Conservation (phyloP, 2,113 vertebrate species). For the Daubentonia madagascariensis region DNA sequence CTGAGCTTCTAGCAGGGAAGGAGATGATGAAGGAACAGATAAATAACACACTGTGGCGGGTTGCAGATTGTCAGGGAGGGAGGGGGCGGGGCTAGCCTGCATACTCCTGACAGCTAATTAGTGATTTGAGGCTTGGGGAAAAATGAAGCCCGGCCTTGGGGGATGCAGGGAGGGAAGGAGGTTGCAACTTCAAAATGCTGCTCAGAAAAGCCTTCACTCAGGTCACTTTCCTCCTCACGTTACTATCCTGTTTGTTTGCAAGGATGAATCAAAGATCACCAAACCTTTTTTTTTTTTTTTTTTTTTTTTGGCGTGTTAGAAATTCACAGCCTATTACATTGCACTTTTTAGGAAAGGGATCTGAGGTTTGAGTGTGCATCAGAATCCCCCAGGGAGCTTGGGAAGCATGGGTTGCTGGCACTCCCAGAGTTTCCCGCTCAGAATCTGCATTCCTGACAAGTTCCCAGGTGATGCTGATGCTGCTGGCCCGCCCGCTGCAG, state of each 20-base stretch:
- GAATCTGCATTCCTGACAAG: not conserved
- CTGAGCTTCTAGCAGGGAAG: not conserved
- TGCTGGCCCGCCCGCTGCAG: not conserved
- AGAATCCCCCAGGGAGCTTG: not conserved
- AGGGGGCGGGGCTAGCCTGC: not conserved
- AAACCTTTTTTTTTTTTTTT: not conserved
- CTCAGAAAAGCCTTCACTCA: not conserved
- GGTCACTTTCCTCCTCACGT: too few species aligned
- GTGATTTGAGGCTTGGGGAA: not conserved
- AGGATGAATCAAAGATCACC: not conserved
- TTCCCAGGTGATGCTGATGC: not conserved
- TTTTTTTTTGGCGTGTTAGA: not conserved
- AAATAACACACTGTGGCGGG: not conserved
- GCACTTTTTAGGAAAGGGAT: not conserved
- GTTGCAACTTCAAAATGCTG: not conserved
- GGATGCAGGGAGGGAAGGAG: not conserved
- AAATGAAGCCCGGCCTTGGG: not conserved
- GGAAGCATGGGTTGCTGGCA: not conserved
- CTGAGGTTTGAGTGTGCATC: fast-evolving
- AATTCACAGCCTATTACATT: not conserved
- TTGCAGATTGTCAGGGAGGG: not conserved
- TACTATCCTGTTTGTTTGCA: not conserved
- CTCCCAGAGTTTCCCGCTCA: fast-evolving
- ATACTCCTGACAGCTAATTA: not conserved
- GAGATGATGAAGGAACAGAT: too few species aligned